phyloP scores from a whole-genome alignment of 2,888 invertebrate genomes.

The Timema cristinae region DNA sequence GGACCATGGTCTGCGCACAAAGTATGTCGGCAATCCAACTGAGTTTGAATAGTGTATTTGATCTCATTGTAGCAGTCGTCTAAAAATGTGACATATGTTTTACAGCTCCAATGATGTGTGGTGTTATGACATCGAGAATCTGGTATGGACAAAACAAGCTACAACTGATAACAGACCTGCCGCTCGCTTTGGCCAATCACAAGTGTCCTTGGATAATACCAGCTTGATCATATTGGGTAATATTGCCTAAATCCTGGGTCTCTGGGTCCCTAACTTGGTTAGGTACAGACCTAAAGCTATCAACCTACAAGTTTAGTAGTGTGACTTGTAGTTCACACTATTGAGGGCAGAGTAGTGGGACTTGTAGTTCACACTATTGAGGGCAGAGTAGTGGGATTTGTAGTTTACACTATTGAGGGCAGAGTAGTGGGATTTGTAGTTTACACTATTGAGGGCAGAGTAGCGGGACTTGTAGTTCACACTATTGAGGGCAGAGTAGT shows the following conservation, averaged over 20 bases:
- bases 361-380: too few relatives aligned
- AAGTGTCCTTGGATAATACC: conserved; percentile 71
- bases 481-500: too few relatives aligned
- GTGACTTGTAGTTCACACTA: too few relatives aligned
- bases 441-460: too few relatives aligned
- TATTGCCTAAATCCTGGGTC: neutral
- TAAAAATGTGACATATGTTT: neutral
- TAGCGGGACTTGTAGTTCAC: too few relatives aligned
- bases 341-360: too few relatives aligned
- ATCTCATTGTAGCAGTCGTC: neutral
- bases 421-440: too few relatives aligned
- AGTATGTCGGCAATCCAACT: neutral
- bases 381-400: too few relatives aligned
- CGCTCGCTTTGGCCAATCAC: conserved; percentile 92
- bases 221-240: conserved; percentile 71
- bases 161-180: conserved; percentile 66
- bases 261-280: too few relatives aligned
- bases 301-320: too few relatives aligned
- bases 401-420: too few relatives aligned
- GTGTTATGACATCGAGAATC: conserved; percentile 75
- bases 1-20: conserved; percentile 22
- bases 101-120: conserved; percentile 78
- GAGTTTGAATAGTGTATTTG: neutral
- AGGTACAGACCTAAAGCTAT: too few relatives aligned
- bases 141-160: conserved; percentile 72